A percentile compares a stretch with the other conserved stretches of the same genome.
Evolutionary conservation across 1,140 invertebrate genomes (phyloP).

Genomic region (Musca domestica): DNA sequence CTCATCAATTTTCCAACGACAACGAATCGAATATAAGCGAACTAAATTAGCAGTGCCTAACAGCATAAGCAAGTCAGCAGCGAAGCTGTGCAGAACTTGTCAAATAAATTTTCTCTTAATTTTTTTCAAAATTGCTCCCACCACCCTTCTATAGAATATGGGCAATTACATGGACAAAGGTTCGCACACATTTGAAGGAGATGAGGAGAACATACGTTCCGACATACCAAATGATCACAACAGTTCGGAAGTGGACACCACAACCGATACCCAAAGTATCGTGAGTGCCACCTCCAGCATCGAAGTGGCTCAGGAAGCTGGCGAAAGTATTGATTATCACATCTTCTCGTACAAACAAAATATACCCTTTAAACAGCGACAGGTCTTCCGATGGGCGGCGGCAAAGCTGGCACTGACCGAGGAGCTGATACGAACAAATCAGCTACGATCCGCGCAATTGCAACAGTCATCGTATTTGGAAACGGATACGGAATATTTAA

Average conservation of each 20-base stretch:
- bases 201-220: neutral
- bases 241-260: no score
- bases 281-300: neutral
- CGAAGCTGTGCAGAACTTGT: constrained; percentile 4
- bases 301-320: neutral
- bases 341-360: constrained; percentile 41
- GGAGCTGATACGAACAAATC: constrained; percentile 35
- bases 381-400: constrained; percentile 41
- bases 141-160: neutral
- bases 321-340: constrained; percentile 26
- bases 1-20: no score
- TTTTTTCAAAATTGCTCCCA: neutral
- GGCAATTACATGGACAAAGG: constrained; percentile 16
- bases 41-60: no score
- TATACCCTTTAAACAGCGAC: constrained; percentile 34
- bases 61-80: neutral
- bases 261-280: neutral
- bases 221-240: no score
- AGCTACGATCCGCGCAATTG: neutral
- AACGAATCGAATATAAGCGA: no score
- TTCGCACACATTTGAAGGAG: neutral
- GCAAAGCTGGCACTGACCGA: constrained; percentile 43
- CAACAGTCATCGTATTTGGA: neutral
- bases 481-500: constrained; percentile 20
- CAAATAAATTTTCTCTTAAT: neutral